A percentile compares a stretch with the other conserved stretches of the same genome.
Evolutionary conservation across 2,888 invertebrate genomes (phyloP).

Genomic region (Parasteatoda lunata): DNA sequence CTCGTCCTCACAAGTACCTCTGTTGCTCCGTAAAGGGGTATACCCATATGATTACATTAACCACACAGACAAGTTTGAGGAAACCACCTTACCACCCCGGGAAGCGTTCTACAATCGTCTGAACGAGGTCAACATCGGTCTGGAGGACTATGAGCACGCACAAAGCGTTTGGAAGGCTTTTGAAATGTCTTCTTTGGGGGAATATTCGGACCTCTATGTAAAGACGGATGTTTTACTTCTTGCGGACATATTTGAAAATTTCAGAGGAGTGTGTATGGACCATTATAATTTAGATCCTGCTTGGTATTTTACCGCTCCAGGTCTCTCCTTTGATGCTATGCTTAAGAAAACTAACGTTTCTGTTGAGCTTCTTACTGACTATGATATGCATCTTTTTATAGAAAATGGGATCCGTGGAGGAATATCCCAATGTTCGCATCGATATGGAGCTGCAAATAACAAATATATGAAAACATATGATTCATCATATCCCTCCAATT

Average conservation of each 20-base stretch:
- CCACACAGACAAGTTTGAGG: too few species aligned
- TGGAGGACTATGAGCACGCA: constrained; percentile 70
- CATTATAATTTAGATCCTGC: constrained; percentile 71
- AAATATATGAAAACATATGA: constrained; percentile 27
- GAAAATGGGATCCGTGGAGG: constrained; percentile 70
- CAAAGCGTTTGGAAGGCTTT: constrained; percentile 68
- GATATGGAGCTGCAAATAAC: constrained; percentile 49
- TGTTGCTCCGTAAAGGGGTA: too few species aligned
- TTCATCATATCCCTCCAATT: constrained; percentile 20
- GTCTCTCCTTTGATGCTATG: constrained; percentile 72
- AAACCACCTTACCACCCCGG: background rate
- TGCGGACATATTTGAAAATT: constrained; percentile 73
- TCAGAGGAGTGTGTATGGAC: constrained; percentile 71
- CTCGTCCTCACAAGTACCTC: too few species aligned
- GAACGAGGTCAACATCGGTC: background rate
- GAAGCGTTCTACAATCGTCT: background rate
- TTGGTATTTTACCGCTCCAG: constrained; percentile 71
- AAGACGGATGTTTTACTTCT: constrained; percentile 71
- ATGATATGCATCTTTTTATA: constrained; percentile 71
- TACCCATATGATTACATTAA: too few species aligned
- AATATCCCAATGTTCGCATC: constrained; percentile 24
- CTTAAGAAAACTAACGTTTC: constrained; percentile 71
- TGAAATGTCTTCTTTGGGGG: constrained; percentile 70
- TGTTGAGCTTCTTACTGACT: constrained; percentile 71
- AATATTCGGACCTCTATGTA: constrained; percentile 70